These are phyloP conservation scores for Oxygymnocypris stewartii DNA, from an alignment of 2,113 vertebrate species.

Conservation along the genomic window DNA sequence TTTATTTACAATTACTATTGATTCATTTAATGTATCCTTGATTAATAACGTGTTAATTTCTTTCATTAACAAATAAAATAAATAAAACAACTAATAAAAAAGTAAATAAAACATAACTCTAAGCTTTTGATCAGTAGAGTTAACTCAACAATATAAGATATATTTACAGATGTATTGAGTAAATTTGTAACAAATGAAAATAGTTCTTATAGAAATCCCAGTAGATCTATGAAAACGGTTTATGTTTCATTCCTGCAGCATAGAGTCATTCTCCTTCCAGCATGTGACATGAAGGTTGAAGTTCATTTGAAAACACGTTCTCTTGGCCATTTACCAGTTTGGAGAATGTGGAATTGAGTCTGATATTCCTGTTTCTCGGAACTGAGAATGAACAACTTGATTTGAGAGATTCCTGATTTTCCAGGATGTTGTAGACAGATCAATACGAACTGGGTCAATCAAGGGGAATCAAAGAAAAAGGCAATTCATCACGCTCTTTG, in stretches of 20 bases:
- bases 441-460: constrained; percentile 50
- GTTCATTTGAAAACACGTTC: constrained; percentile 34
- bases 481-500: constrained; percentile 27
- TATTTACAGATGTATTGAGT: neutral
- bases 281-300: constrained; percentile 22
- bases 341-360: constrained; percentile 16
- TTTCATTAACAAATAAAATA: too few species aligned
- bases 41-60: too few species aligned
- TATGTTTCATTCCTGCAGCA: neutral
- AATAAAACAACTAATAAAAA: neutral
- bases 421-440: constrained; percentile 28
- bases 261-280: neutral
- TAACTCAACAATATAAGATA: neutral
- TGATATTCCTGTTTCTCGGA: constrained; percentile 28
- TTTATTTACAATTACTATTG: too few species aligned
- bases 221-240: too few species aligned
- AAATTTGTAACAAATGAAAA: too few species aligned
- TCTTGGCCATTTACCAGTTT: constrained; percentile 4
- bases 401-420: constrained; percentile 32
- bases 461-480: constrained; percentile 45
- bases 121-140: too few species aligned
- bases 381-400: too few species aligned
- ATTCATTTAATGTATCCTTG: too few species aligned
- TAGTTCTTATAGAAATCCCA: neutral
- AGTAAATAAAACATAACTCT: neutral